phyloP scores from a whole-genome alignment of 2,888 invertebrate genomes.

The Lepetodrilus schrolli region DNA sequence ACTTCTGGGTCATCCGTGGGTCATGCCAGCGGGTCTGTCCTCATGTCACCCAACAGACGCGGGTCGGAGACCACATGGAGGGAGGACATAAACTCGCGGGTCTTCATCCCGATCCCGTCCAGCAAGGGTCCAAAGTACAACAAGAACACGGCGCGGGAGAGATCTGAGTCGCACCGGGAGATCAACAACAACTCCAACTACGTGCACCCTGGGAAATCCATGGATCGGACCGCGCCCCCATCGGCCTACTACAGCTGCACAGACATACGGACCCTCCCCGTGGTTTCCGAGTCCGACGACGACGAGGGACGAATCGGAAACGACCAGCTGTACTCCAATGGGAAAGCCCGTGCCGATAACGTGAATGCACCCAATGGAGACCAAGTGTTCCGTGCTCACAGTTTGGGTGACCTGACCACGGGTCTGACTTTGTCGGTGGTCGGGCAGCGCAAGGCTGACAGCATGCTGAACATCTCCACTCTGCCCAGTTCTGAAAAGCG shows the following conservation, averaged over 20 bases:
- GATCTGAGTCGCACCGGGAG: neutral
- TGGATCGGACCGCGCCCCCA: neutral
- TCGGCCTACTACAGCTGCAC: neutral
- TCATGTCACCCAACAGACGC: neutral
- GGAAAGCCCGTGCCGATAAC: constrained; percentile 15
- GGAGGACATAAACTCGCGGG: neutral
- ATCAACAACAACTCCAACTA: neutral
- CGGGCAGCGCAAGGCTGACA: constrained; percentile 59
- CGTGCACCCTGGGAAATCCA: neutral
- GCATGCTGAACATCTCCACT: constrained; percentile 40
- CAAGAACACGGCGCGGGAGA: no score
- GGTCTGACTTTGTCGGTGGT: constrained; percentile 59
- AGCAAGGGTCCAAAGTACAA: neutral
- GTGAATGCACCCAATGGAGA: constrained; percentile 45
- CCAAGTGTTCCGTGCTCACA: constrained; percentile 52
- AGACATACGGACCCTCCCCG: neutral
- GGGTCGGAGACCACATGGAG: neutral
- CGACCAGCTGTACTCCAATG: constrained; percentile 14
- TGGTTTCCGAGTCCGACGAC: neutral
- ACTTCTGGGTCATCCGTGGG: neutral
- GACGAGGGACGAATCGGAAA: constrained; percentile 4
- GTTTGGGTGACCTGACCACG: constrained; percentile 56
- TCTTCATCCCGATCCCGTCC: neutral
- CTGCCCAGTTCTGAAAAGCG: neutral
- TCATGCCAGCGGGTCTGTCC: neutral